Percentiles rank a stretch among this genome's conserved stretches.
Conservation (phyloP, 1,140 invertebrate species). For the Drosophila ohnishii region DNA sequence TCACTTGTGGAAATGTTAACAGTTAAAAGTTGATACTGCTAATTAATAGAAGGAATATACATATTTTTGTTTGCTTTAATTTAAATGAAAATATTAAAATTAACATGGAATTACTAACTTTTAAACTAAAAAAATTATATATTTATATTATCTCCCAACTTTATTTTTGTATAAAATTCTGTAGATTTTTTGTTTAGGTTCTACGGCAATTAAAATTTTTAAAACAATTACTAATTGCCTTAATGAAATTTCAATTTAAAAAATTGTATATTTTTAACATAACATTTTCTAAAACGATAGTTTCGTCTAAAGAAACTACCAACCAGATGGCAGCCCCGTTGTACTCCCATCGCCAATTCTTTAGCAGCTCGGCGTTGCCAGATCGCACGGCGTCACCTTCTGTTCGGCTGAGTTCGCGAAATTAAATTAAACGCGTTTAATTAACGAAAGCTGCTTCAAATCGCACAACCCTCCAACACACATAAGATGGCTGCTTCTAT, state of each 20-base stretch:
- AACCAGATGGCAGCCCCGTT: not conserved
- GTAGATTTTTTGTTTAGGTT: too few relatives aligned
- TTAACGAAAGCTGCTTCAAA: conserved; percentile 64
- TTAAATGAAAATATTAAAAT: not conserved
- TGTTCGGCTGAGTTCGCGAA: conserved; percentile 51
- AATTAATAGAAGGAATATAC: not conserved
- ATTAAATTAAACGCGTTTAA: conserved; percentile 75
- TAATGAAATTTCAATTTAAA: too few relatives aligned
- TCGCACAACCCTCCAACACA: conserved; percentile 58
- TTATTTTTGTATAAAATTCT: too few relatives aligned
- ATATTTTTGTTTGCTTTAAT: not conserved
- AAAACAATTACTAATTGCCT: too few relatives aligned
- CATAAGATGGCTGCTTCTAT: conserved; percentile 77
- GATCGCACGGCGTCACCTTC: conserved; percentile 35
- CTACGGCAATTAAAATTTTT: too few relatives aligned
- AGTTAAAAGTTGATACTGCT: too few relatives aligned
- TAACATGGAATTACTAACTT: not conserved
- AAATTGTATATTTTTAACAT: too few relatives aligned
- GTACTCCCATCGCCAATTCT: conserved; percentile 2
- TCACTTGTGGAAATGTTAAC: not conserved
- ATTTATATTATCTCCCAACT: too few relatives aligned
- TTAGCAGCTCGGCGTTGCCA: conserved; percentile 21
- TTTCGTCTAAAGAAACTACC: not conserved
- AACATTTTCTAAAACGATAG: conserved; percentile 1
- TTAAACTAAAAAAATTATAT: not conserved